Percentiles rank a stretch among this genome's conserved stretches.
These are phyloP conservation scores for Calephelis perditalis DNA, from an alignment of 2,888 invertebrate genomes.

Conservation along the genomic window DNA sequence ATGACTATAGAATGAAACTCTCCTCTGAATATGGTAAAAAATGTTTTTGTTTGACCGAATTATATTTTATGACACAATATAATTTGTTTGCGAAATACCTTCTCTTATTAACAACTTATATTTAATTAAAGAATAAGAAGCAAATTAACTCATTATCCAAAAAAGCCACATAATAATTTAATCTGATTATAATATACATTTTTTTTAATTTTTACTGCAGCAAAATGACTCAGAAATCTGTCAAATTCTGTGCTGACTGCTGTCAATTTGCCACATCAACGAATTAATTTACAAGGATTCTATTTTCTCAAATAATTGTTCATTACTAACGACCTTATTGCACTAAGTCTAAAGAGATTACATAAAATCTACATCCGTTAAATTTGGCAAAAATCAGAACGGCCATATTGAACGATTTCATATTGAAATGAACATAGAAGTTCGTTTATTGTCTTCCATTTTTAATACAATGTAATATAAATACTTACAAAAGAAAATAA, in stretches of 20 bases:
- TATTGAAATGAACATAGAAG: constrained; percentile 40
- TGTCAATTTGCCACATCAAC: constrained; percentile 76
- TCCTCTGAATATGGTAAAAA: no score
- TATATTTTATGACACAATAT: constrained; percentile 1
- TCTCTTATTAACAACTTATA: neutral
- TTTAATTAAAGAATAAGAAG: no score
- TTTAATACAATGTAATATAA: constrained; percentile 22
- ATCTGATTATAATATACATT: neutral
- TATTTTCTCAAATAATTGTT: neutral
- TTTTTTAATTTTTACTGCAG: constrained; percentile 32
- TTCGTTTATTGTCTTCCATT: constrained; percentile 28
- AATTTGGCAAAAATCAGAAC: constrained; percentile 53
- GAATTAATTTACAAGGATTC: constrained; percentile 23
- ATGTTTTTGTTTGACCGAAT: neutral
- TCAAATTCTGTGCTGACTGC: constrained; percentile 66
- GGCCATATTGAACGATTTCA: constrained; percentile 71
- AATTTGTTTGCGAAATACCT: neutral
- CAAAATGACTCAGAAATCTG: constrained; percentile 67
- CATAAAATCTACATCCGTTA: constrained; percentile 20
- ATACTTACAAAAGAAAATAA: constrained; percentile 66
- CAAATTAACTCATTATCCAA: no score
- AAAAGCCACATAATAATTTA: neutral
- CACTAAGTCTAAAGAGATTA: constrained; percentile 21
- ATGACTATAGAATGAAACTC: no score
- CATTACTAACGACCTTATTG: neutral